Base-by-base conservation (phyloP, 2,113 vertebrate species). In the Saimiri boliviensis region DNA sequence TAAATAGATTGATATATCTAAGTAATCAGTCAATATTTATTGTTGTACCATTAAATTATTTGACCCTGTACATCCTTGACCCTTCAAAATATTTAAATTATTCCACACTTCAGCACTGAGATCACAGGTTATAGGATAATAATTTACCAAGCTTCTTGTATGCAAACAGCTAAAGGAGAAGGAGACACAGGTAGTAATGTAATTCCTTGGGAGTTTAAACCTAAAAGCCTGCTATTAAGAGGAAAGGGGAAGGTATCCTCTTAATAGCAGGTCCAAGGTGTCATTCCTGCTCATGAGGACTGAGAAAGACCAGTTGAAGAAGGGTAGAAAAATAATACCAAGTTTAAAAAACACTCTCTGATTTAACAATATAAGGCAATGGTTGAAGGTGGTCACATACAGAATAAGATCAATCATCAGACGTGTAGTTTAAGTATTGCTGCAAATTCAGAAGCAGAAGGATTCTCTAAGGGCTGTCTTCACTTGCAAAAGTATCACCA, bases 61-160 rank as follows among this genome's bases (percentile, higher is more conserved):
- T 94, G 94, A 68, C 13, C 79, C 23, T 93, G 0, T 35, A 82
- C 9, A 14, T 81, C 96, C 63, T 96, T 73, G 14, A 1, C 25
- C 93, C 84, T 94, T 97, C 23, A 17, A 71, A 49, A 42, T 21
- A n/a, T 52, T 95, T 90, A 63, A 97, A 45, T 95, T 49, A 83
- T 96, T 93, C 91, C 40, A 76, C 21, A 32, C 7, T 7, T 86
- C 87, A 80, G 42, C 97, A 16, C 70, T 97, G 71, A 52, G 7
- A 83, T 94, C 8, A 6, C 74, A 58, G 45, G 23, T 86, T n/a
- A 8, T 66, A 91, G 86, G 70, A 68, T 17, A 89, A 84, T 92
- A 86, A 47, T 45, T 73, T 84, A 97, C 63, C 58, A 94, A 89
- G 17, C 11, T 80, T 40, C 84, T 93, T 95, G 52, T 74, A 76